A percentile compares a stretch with the other conserved stretches of the same genome.
Conservation (phyloP, 2,113 vertebrate genomes). For the Rhynchomys soricoides region DNA sequence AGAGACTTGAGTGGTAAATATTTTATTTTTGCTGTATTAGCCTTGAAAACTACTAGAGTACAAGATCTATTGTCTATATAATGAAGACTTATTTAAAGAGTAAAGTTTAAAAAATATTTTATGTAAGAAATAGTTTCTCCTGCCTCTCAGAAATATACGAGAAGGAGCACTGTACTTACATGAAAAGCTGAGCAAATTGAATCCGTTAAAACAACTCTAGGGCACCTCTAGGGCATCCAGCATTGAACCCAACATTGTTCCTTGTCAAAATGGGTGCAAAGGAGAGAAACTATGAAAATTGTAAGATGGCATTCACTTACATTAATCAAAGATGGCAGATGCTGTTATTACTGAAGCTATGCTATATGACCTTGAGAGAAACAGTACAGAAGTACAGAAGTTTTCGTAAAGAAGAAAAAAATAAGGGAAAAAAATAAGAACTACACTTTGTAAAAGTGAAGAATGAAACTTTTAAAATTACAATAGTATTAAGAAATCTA, state of each 20-base stretch:
- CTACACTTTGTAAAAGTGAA: conserved; percentile 11
- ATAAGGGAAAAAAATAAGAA: neutral
- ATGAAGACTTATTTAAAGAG: conserved; percentile 58
- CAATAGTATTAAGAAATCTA: conserved; percentile 26
- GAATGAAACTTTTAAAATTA: conserved; percentile 1
- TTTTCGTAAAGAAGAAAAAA: conserved; percentile 66
- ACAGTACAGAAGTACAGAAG: conserved; percentile 70
- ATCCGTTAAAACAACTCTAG: conserved; percentile 76
- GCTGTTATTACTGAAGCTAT: conserved; percentile 78
- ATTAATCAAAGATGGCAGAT: conserved; percentile 85
- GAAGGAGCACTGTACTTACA: conserved; percentile 64
- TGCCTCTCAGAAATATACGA: conserved; percentile 54
- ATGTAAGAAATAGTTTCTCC: conserved; percentile 26
- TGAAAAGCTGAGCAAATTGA: conserved; percentile 76
- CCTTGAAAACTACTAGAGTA: neutral
- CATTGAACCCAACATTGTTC: conserved; percentile 68
- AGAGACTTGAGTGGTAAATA: neutral
- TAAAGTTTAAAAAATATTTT: conserved; percentile 61
- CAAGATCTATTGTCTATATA: conserved; percentile 15
- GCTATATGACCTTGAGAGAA: conserved; percentile 78
- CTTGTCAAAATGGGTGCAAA: conserved; percentile 74
- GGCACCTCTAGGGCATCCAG: conserved; percentile 66
- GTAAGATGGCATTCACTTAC: conserved; percentile 76
- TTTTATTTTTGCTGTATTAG: neutral
- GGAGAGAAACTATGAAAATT: conserved; percentile 75